Conservation (phyloP, 2,113 vertebrate genomes). For the Antechinus stuartii region DNA sequence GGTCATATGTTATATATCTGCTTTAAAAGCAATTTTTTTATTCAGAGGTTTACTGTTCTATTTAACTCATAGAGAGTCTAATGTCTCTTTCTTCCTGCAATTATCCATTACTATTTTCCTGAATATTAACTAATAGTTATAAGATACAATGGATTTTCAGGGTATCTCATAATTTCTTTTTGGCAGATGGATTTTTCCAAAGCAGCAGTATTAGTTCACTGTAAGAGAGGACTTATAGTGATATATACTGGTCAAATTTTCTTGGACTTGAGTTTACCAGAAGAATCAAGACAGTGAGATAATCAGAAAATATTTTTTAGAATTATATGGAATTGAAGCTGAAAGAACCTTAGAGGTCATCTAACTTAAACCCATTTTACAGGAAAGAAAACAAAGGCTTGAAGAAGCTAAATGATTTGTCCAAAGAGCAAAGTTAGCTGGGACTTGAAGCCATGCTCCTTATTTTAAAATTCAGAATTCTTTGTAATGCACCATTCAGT, state of each 20-base stretch:
- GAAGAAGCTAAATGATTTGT: neutral
- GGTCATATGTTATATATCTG: fast-evolving
- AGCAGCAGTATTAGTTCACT: neutral
- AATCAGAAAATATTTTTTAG: neutral
- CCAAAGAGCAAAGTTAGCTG: neutral
- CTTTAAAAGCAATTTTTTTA: neutral
- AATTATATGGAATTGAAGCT: neutral
- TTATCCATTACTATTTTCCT: neutral
- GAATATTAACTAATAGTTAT: neutral
- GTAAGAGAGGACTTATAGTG: neutral
- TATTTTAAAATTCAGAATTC: neutral
- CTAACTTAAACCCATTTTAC: neutral
- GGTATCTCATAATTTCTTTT: neutral
- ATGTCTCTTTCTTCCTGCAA: neutral
- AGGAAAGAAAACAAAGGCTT: neutral
- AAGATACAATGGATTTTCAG: neutral
- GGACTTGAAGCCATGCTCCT: neutral
- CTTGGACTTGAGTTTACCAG: neutral
- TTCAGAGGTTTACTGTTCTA: constrained; percentile 1
- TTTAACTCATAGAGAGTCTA: neutral
- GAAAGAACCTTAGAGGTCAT: neutral
- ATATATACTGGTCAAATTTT: fast-evolving
- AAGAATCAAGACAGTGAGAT: neutral
- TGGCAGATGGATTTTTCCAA: neutral
- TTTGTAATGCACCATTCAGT: neutral